Evolutionary conservation across 2,113 vertebrate genomes (phyloP).

Genomic region (Onychostruthus taczanowskii): DNA sequence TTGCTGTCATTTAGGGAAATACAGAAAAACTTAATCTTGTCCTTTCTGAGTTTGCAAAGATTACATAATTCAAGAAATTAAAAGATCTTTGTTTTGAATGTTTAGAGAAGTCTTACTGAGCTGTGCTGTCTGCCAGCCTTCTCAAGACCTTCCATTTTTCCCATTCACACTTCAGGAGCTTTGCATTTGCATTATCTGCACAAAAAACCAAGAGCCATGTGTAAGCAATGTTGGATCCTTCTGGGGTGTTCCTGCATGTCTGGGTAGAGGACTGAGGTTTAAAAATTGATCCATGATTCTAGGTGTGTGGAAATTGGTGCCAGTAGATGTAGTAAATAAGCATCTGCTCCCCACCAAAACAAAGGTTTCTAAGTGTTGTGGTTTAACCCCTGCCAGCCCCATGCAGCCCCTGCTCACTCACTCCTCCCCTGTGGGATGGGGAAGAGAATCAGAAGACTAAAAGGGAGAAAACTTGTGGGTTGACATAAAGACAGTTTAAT

Average conservation of each 20-base stretch:
- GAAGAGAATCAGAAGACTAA: neutral
- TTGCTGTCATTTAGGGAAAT: neutral
- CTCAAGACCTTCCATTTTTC: neutral
- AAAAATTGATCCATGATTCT: neutral
- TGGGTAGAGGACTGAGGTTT: neutral
- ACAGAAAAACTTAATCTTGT: neutral
- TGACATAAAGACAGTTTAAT: neutral
- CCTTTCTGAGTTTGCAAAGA: neutral
- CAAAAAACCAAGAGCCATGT: neutral
- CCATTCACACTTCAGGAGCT: rapidly evolving
- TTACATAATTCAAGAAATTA: neutral
- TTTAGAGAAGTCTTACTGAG: neutral
- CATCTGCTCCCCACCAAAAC: neutral
- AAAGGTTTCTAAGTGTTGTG: neutral
- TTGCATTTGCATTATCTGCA: neutral
- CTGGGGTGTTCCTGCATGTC: neutral
- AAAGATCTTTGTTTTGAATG: neutral
- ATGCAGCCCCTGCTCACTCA: neutral
- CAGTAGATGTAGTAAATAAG: neutral
- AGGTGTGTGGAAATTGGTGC: neutral
- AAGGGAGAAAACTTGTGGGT: neutral
- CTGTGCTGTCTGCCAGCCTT: neutral
- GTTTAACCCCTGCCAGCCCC: neutral
- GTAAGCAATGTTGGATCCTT: neutral
- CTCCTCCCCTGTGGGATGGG: neutral